Evolutionary conservation across 2,888 invertebrate species (phyloP).

Genomic region (Penaeus monodon): DNA sequence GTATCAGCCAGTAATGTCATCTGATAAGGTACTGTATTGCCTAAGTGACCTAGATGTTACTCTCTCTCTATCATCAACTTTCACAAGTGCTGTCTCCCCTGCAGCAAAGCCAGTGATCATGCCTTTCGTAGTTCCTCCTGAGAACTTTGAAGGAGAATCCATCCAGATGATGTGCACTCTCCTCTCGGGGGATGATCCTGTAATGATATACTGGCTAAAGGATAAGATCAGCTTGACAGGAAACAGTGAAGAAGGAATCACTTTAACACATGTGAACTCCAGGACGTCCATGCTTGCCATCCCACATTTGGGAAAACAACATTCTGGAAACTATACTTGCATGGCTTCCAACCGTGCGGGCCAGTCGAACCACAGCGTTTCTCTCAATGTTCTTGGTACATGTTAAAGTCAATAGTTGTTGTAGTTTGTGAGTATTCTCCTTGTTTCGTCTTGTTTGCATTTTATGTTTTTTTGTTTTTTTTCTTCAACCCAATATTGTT

Average conservation of each 20-base stretch:
- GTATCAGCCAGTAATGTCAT: too few relatives aligned
- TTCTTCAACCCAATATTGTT: neutral
- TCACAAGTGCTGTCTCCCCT: conserved; percentile 8
- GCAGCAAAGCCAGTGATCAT: conserved; percentile 65
- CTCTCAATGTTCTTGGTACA: conserved; percentile 66
- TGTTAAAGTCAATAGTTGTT: conserved; percentile 5
- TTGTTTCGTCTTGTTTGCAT: conserved; percentile 2
- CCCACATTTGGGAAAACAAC: conserved; percentile 65
- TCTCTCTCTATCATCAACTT: too few relatives aligned
- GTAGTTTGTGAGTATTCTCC: neutral
- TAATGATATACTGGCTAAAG: conserved; percentile 68
- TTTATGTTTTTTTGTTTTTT: neutral
- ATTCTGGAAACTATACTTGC: conserved; percentile 66
- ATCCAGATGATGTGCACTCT: conserved; percentile 68
- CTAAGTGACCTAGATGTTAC: too few relatives aligned
- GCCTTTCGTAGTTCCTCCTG: conserved; percentile 66
- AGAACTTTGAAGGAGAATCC: conserved; percentile 66
- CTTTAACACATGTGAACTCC: conserved; percentile 74
- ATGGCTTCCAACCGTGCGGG: conserved; percentile 66
- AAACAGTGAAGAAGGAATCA: conserved; percentile 71
- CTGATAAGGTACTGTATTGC: too few relatives aligned
- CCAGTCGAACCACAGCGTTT: conserved; percentile 61
- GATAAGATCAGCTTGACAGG: conserved; percentile 67
- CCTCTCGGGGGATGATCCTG: conserved; percentile 68
- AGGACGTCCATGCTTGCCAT: conserved; percentile 75